Conservation (phyloP, 2,797 vertebrate species). For the Otus scops region DNA sequence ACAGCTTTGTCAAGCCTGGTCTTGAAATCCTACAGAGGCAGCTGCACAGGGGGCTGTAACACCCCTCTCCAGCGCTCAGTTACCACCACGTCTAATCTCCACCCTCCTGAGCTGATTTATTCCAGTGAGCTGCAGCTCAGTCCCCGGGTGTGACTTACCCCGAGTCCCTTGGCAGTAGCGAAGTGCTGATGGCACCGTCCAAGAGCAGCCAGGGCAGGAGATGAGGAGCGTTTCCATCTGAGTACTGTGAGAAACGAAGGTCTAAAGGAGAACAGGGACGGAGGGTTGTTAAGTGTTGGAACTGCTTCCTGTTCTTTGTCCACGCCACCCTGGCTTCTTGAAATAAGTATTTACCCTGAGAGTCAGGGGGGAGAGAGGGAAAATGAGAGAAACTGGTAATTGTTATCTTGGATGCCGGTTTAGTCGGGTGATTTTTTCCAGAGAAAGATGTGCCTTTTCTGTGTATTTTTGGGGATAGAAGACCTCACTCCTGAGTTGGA, state of each 20-base stretch:
- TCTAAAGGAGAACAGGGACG: background rate
- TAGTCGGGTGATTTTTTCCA: background rate
- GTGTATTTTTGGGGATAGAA: background rate
- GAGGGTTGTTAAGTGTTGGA: background rate
- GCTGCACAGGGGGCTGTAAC: background rate
- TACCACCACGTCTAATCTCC: background rate
- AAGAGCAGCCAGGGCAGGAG: background rate
- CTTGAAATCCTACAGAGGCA: background rate
- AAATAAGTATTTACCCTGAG: fast-evolving
- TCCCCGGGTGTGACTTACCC: fast-evolving
- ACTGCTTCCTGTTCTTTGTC: background rate
- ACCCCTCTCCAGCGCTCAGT: background rate
- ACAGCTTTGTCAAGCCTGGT: background rate
- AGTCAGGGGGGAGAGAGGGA: background rate
- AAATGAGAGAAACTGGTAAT: background rate
- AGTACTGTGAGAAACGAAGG: background rate
- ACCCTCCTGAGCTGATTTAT: background rate
- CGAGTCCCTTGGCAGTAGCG: fast-evolving
- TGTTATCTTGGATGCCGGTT: background rate
- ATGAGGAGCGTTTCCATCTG: fast-evolving
- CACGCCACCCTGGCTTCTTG: background rate
- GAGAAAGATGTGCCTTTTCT: background rate
- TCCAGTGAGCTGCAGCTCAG: background rate
- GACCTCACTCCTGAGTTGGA: background rate
- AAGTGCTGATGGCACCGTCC: fast-evolving